A percentile compares a stretch with the other conserved stretches of the same genome.
phyloP scores from a whole-genome alignment of 1,140 invertebrate species.

The Eurosta solidaginis region DNA sequence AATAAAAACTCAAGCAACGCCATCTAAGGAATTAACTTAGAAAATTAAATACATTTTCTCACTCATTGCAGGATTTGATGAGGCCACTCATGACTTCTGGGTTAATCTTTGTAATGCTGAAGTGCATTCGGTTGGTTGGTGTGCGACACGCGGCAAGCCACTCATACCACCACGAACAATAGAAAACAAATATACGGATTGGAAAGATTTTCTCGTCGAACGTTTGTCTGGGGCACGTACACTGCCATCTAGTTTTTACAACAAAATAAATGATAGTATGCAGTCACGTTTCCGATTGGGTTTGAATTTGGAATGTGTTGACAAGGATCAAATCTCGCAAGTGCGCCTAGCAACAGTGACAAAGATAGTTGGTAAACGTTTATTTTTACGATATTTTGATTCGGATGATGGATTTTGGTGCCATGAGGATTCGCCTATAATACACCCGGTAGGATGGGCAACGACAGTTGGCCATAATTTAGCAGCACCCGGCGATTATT shows the following conservation, averaged over 20 bases:
- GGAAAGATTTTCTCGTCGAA: slow-evolving; percentile 93
- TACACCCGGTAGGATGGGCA: slow-evolving; percentile 96
- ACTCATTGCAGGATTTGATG: slow-evolving; percentile 72
- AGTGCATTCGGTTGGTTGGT: slow-evolving; percentile 96
- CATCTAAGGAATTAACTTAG: too few species aligned
- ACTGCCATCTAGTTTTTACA: slow-evolving; percentile 88
- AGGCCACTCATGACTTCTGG: slow-evolving; percentile 92
- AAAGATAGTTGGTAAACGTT: slow-evolving; percentile 87
- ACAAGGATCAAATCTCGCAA: slow-evolving; percentile 93
- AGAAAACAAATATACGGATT: slow-evolving; percentile 91
- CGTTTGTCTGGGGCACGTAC: slow-evolving; percentile 90
- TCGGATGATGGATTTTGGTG: slow-evolving; percentile 92
- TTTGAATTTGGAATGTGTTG: slow-evolving; percentile 89
- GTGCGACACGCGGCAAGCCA: slow-evolving; percentile 91
- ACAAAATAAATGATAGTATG: slow-evolving; percentile 82
- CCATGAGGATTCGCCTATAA: slow-evolving; percentile 90
- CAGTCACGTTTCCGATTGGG: slow-evolving; percentile 81
- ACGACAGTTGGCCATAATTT: slow-evolving; percentile 83
- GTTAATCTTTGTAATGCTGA: slow-evolving; percentile 90
- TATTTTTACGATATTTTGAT: slow-evolving; percentile 90
- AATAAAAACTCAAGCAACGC: too few species aligned
- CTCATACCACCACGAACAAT: slow-evolving; percentile 90
- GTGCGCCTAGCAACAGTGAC: slow-evolving; percentile 87
- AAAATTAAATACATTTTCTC: slow-evolving; percentile 1
- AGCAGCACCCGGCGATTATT: slow-evolving; percentile 78